These are phyloP conservation scores for Melanerpes formicivorus DNA, from an alignment of 2,113 vertebrate genomes.

Conservation along the genomic window DNA sequence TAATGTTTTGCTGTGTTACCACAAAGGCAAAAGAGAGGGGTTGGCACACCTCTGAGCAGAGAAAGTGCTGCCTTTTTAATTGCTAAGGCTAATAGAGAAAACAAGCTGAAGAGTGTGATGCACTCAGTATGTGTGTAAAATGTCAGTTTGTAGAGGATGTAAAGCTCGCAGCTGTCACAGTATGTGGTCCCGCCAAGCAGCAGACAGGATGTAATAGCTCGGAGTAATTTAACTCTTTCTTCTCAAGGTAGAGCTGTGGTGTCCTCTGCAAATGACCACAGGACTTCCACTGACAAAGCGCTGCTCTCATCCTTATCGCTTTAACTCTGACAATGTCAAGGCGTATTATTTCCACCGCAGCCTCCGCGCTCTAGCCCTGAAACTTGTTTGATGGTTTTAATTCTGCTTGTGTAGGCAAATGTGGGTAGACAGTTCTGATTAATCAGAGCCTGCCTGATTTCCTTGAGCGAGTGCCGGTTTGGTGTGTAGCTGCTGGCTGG, in stretches of 20 bases:
- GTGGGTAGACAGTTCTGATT: slow-evolving; percentile 29
- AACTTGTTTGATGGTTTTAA: slow-evolving; percentile 17
- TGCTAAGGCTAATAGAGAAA: slow-evolving; percentile 46
- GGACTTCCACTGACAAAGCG: not conserved
- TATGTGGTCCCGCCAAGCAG: slow-evolving; percentile 48
- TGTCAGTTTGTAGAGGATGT: slow-evolving; percentile 58
- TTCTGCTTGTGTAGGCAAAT: slow-evolving; percentile 24
- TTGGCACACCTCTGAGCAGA: not conserved
- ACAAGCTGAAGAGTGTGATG: slow-evolving; percentile 41
- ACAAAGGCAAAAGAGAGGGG: not conserved
- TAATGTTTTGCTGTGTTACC: slow-evolving; percentile 20
- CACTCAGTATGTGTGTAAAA: slow-evolving; percentile 38
- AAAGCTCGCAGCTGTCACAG: slow-evolving; percentile 44
- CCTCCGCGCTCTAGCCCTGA: not conserved
- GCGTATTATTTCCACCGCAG: not conserved
- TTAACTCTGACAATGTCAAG: slow-evolving; percentile 34
- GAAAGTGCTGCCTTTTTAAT: slow-evolving; percentile 60
- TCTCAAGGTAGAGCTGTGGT: not conserved
- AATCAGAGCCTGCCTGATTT: not conserved
- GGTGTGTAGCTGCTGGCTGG: not conserved
- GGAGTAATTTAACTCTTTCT: slow-evolving; percentile 66
- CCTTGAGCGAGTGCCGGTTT: not conserved
- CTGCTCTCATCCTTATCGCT: not conserved
- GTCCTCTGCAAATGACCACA: slow-evolving; percentile 34
- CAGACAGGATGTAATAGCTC: slow-evolving; percentile 47